Percentiles rank a stretch among this genome's conserved stretches.
phyloP scores from a whole-genome alignment of 1,140 invertebrate genomes.

The Sitodiplosis mosellana region DNA sequence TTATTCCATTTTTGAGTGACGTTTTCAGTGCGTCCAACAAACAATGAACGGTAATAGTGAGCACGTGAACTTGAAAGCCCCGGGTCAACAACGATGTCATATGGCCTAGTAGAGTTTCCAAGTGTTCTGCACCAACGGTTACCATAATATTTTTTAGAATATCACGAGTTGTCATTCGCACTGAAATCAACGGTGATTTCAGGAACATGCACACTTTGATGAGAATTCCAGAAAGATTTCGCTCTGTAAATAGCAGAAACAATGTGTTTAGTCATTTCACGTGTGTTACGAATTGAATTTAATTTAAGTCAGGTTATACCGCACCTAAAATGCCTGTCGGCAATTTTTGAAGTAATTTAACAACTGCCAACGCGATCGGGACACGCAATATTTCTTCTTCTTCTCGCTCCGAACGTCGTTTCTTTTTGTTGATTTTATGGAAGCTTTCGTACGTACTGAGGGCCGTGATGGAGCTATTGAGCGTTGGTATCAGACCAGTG shows the following conservation, averaged over 20 bases:
- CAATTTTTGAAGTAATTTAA: conserved; percentile 78
- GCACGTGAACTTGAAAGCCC: conserved; percentile 87
- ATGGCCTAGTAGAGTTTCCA: conserved; percentile 61
- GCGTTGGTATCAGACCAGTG: conserved; percentile 29
- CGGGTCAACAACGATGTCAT: conserved; percentile 60
- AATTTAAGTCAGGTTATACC: neutral
- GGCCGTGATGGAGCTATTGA: conserved; percentile 43
- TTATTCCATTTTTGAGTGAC: conserved; percentile 35
- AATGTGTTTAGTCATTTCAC: too few species aligned
- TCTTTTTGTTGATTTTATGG: conserved; percentile 64
- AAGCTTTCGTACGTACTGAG: conserved; percentile 53
- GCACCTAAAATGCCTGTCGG: conserved; percentile 47
- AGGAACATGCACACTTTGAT: conserved; percentile 78
- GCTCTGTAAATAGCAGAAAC: neutral
- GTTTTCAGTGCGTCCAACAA: conserved; percentile 52
- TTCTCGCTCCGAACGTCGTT: conserved; percentile 39
- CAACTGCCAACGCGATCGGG: conserved; percentile 78
- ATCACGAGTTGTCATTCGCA: conserved; percentile 67
- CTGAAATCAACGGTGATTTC: conserved; percentile 73
- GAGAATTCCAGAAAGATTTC: conserved; percentile 39
- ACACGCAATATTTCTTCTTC: conserved; percentile 81
- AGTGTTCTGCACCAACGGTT: conserved; percentile 64
- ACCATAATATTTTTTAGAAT: conserved; percentile 78
- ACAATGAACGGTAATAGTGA: conserved; percentile 74
- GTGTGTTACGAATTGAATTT: neutral